Conservation (phyloP, 2,888 invertebrate genomes). For the Hydriomena furcata region DNA sequence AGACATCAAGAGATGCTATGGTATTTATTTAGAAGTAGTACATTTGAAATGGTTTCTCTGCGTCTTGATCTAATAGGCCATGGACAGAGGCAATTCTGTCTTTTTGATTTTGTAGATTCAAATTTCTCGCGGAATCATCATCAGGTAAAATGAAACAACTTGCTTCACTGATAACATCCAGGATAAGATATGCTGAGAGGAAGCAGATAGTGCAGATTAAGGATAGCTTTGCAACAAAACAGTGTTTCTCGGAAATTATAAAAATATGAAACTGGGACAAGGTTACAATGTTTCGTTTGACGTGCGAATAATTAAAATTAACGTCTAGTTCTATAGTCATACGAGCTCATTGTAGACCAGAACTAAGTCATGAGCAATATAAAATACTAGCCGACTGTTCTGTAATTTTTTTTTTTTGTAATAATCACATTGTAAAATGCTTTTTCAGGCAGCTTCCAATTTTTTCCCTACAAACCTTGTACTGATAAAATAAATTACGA, state of each 20-base stretch:
- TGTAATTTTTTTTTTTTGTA: no score
- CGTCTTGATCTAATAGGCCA: no score
- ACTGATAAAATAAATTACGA: no score
- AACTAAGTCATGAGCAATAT: background rate
- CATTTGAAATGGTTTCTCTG: no score
- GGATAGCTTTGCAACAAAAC: slow-evolving; percentile 17
- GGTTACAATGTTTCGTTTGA: slow-evolving; percentile 39
- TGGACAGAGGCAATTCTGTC: no score
- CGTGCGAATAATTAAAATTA: slow-evolving; percentile 42
- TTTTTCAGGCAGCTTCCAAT: no score
- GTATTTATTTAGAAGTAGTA: no score
- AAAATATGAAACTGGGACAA: slow-evolving; percentile 48
- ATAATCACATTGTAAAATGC: no score
- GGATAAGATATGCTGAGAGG: slow-evolving; percentile 3
- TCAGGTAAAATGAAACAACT: background rate
- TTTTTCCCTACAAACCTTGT: no score
- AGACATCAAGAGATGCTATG: no score
- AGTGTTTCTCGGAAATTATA: slow-evolving; percentile 33
- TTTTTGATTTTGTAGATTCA: no score
- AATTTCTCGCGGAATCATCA: background rate
- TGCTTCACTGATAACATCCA: background rate
- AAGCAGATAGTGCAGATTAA: slow-evolving; percentile 22
- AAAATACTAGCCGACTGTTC: background rate
- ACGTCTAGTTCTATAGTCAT: slow-evolving; percentile 27
- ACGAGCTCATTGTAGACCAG: background rate